Evolutionary conservation across 2,888 invertebrate species (phyloP), one percentile per base, ranked within the genome.

Genomic region (Eupithecia vulgata): DNA sequence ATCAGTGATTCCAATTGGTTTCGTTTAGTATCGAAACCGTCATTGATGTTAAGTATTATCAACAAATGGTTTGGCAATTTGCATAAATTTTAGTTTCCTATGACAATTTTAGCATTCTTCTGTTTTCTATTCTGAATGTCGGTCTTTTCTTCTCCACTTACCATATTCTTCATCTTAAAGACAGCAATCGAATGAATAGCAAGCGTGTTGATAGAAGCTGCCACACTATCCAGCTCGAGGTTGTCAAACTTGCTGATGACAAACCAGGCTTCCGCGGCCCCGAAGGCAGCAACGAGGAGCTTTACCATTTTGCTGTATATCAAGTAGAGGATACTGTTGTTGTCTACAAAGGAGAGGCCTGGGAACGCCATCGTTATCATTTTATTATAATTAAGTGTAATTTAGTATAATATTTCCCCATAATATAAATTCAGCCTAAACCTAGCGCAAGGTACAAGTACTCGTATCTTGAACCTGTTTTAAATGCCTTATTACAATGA

Each of bases 111-210:
- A 17, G 6, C 8, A 25, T 25, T 30, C 17, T 7, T 15, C 8
- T 34, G 15, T 34, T 30, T 59, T 48, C 5, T 48, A n/a, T 59
- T 59, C 15, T 59, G 30, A 59, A 59, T 30, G 8, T 30, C 13
- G 13, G 59, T 59, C 0, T 34, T 8, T 61, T 61, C 21, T 61
- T 61, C 61, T 61, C 7, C 13, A 73, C 79, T 85, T 82, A 93
- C 93, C 90, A 90, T 86, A 68, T 81, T 89, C 69, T 80, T 82
- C 71, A 88, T 86, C 78, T 91, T 90, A 76, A 83, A 90, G 37
- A 89, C 72, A 7, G 90, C 85, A 4, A 89, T 84, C 0, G 87
- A 68, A 67, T 93, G 91, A 70, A 92, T 91, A 0, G 88, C 76
- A 10, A 85, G 81, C 13, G 85, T 84, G 66, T 90, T 92, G 42